Percentiles rank a stretch among this genome's conserved stretches.
These are phyloP conservation scores for Melikaiella ostensackeni DNA, from an alignment of 2,888 invertebrate genomes.

Conservation along the genomic window DNA sequence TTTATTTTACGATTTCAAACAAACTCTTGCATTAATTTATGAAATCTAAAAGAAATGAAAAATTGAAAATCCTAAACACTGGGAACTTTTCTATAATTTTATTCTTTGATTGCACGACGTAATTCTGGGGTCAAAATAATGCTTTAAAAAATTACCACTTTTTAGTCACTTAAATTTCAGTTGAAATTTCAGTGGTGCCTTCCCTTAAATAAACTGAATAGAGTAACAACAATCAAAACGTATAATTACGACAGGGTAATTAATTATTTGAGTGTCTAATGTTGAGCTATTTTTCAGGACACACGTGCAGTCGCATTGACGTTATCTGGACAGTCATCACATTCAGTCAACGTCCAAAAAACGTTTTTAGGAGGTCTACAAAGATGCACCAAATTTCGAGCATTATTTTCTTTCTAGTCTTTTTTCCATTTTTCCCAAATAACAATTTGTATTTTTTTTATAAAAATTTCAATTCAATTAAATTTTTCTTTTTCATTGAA, in stretches of 20 bases:
- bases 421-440: too few relatives aligned
- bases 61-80: too few relatives aligned
- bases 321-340: conserved; percentile 29
- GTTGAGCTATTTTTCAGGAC: conserved; percentile 41
- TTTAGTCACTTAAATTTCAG: too few relatives aligned
- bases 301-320: conserved; percentile 23
- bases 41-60: too few relatives aligned
- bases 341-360: conserved; percentile 31
- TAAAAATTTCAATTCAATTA: neutral
- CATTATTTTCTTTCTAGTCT: conserved; percentile 6
- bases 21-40: too few relatives aligned
- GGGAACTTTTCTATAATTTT: too few relatives aligned
- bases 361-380: conserved; percentile 29
- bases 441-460: neutral
- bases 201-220: conserved; percentile 1
- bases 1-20: too few relatives aligned
- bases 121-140: too few relatives aligned
- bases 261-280: conserved; percentile 17
- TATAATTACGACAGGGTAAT: neutral
- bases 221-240: neutral
- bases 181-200: too few relatives aligned
- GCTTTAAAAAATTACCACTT: too few relatives aligned
- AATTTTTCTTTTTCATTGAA: neutral
- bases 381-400: conserved; percentile 11
- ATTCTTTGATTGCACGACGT: too few relatives aligned